Evolutionary conservation across 2,113 vertebrate species (phyloP).

Genomic region (Stegostoma tigrinum): DNA sequence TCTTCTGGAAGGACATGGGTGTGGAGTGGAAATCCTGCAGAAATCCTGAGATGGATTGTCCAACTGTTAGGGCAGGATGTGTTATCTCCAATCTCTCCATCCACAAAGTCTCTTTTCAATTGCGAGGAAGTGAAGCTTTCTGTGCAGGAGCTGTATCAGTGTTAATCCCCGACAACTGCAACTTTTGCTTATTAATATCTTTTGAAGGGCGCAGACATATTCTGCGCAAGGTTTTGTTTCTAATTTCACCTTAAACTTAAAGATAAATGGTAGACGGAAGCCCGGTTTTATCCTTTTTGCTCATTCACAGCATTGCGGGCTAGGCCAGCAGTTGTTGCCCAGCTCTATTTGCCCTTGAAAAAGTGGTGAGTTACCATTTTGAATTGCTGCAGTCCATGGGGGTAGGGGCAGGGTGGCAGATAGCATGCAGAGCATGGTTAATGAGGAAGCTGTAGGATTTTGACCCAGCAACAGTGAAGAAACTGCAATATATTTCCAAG

Average conservation of each 20-base stretch:
- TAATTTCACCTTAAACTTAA: neutral
- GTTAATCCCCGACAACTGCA: neutral
- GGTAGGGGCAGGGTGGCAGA: too few relatives aligned
- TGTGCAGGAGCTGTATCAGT: neutral
- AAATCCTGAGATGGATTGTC: neutral
- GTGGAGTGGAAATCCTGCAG: neutral
- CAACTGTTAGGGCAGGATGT: neutral
- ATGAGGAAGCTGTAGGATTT: too few relatives aligned
- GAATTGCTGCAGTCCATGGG: too few relatives aligned
- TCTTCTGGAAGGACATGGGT: neutral
- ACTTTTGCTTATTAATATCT: neutral
- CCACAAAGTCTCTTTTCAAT: neutral
- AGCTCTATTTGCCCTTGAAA: too few relatives aligned
- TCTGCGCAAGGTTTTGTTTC: neutral
- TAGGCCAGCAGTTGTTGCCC: too few relatives aligned
- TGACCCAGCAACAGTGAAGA: too few relatives aligned
- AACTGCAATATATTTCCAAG: too few relatives aligned
- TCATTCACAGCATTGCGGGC: too few relatives aligned
- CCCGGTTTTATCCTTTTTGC: neutral
- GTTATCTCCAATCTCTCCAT: neutral
- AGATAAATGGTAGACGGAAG: neutral
- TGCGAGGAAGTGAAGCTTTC: neutral
- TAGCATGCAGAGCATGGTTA: too few relatives aligned
- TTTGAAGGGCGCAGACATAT: neutral
- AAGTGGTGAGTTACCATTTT: too few relatives aligned